Evolutionary conservation across 1,140 invertebrate genomes (phyloP), one percentile per base, ranked within the genome.

Genomic region (Paramacrobiotus metropolitanus): DNA sequence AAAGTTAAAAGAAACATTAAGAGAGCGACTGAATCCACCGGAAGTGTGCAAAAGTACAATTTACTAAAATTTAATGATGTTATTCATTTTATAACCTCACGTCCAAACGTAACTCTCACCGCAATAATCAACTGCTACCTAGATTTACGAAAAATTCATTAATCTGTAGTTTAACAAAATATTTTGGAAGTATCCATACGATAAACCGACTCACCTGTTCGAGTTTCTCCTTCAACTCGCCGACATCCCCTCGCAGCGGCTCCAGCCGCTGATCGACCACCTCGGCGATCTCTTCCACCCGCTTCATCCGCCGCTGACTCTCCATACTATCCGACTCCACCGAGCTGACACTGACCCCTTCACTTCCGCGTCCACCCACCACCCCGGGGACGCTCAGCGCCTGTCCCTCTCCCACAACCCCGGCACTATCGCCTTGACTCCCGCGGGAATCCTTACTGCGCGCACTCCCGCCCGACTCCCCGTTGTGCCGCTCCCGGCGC

Each of bases 261-360:
- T 55, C 48, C 48, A 55, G 48, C 24, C 28, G 15, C 15, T 24
- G 15, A 4, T 15, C 24, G 15, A 55, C 48, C 48, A 55, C 48
- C 4, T 55, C 15, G 24, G 15, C 24, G 48, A 55, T 55, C 24
- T 55, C 48, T 9, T 55, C 48, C 15, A 55, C 15, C 24, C 48
- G 15, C 15, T 24, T 15, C 4, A 20, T 15, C 9, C 48, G 48
- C 48, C 28, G 15, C 15, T 9, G 15, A 24, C 48, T 55, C 24
- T 55, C 48, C 48, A 20, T 15, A 24, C 48, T 55, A 28, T 55
- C 48, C 24, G 48, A 55, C 28, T 55, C 48, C 0, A 55, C 4
- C 24, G 48, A 55, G 48, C 48, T 55, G 15, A 55, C 15, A 24
- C 48, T 55, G 48, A 55, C 48, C n/a, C n/a, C n/a, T 55, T 55